Conservation (phyloP, 2,797 vertebrate species). For the Philypnodon macrostomus region DNA sequence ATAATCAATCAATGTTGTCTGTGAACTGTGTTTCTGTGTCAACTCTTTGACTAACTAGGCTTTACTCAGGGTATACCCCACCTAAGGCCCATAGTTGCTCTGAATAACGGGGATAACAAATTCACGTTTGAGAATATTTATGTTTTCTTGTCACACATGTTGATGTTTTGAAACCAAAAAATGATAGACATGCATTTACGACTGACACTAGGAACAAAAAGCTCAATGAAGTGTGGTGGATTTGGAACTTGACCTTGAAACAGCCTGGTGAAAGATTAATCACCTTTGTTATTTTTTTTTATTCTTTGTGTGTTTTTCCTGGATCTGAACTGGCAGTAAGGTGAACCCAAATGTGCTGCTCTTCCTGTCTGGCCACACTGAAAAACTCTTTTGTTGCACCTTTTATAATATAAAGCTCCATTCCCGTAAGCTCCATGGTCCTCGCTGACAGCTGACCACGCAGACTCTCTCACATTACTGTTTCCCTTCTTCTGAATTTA, state of each 20-base stretch:
- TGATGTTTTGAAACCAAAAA: conserved; percentile 17
- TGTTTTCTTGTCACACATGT: background rate
- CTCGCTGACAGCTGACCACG: conserved; percentile 30
- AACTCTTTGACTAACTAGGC: too few species aligned
- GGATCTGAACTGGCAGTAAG: conserved; percentile 26
- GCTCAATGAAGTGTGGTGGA: conserved; percentile 23
- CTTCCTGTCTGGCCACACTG: conserved; percentile 24
- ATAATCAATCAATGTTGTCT: too few species aligned
- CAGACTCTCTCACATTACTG: conserved; percentile 37
- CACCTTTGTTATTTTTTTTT: conserved; percentile 37
- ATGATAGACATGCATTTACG: conserved; percentile 2
- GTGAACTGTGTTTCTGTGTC: too few species aligned
- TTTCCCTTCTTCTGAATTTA: conserved; percentile 27
- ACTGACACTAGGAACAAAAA: conserved; percentile 30
- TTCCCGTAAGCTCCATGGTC: conserved; percentile 36
- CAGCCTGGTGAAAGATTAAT: conserved; percentile 43
- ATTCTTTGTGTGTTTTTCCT: conserved; percentile 48
- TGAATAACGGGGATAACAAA: too few species aligned
- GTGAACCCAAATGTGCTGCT: conserved; percentile 21
- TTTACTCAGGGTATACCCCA: too few species aligned
- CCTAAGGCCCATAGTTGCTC: too few species aligned
- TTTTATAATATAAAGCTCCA: conserved; percentile 27
- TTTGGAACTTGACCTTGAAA: conserved; percentile 26
- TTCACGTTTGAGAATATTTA: background rate
- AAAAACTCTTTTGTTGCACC: conserved; percentile 42